These are phyloP conservation scores for Cylas formicarius DNA, from an alignment of 1,140 invertebrate species.

Conservation along the genomic window DNA sequence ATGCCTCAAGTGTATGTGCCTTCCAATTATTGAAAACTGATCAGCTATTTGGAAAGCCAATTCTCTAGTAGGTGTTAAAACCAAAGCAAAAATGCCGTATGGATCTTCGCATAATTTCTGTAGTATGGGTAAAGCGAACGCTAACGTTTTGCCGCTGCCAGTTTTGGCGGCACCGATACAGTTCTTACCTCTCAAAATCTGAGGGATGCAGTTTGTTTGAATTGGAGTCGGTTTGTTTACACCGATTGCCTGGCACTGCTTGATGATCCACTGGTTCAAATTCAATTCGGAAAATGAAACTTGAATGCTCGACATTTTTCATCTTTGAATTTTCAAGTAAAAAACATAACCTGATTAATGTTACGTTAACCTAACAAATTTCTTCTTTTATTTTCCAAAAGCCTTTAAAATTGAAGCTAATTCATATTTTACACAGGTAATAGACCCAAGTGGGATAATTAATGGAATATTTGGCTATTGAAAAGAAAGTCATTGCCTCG, in stretches of 20 bases:
- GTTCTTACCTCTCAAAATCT: slow-evolving; percentile 75
- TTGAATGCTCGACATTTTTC: no score
- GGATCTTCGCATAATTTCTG: slow-evolving; percentile 87
- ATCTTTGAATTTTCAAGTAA: no score
- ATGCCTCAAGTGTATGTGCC: slow-evolving; percentile 74
- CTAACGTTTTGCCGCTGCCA: slow-evolving; percentile 95
- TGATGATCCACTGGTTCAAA: slow-evolving; percentile 30
- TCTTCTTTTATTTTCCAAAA: no score
- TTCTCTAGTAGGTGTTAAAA: slow-evolving; percentile 94
- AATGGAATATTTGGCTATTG: no score
- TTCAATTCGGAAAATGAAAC: slow-evolving; percentile 11
- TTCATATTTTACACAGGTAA: no score
- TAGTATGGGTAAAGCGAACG: slow-evolving; percentile 92
- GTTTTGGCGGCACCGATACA: slow-evolving; percentile 95
- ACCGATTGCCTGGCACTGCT: slow-evolving; percentile 48
- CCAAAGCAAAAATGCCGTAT: slow-evolving; percentile 89
- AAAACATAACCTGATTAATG: no score
- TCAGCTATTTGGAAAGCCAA: slow-evolving; percentile 88
- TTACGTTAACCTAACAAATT: no score
- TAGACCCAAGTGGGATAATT: no score
- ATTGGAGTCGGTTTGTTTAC: slow-evolving; percentile 78
- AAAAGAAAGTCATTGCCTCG: no score
- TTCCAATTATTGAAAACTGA: slow-evolving; percentile 84
- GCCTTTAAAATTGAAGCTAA: no score
- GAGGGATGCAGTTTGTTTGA: slow-evolving; percentile 73